phyloP scores from a whole-genome alignment of 2,113 vertebrate species.

The Hepsetus odoe region DNA sequence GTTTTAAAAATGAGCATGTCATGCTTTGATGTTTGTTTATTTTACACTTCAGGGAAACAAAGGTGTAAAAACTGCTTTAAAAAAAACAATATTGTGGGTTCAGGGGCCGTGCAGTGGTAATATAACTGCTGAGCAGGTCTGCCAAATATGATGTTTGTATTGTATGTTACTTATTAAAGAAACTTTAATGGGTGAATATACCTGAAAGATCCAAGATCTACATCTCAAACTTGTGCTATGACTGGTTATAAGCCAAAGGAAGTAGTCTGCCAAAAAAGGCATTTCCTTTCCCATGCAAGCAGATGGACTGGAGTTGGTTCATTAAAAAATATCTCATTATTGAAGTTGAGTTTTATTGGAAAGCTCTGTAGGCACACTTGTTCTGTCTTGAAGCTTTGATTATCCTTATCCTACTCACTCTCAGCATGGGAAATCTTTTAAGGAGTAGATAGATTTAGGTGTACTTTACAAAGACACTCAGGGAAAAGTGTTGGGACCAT shows the following conservation, averaged over 20 bases:
- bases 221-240: conserved; percentile 2
- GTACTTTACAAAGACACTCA: conserved; percentile 1
- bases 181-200: conserved; percentile 17
- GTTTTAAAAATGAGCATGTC: neutral
- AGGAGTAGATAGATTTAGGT: conserved; percentile 39
- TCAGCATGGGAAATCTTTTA: conserved; percentile 34
- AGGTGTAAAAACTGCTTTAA: neutral
- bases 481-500: conserved; percentile 49
- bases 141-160: conserved; percentile 45
- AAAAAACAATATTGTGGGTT: neutral
- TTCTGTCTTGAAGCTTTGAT: conserved; percentile 6
- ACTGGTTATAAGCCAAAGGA: neutral
- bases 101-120: conserved; percentile 21
- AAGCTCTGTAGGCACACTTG: conserved; percentile 11
- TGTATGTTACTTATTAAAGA: conserved; percentile 42
- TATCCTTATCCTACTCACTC: conserved; percentile 12
- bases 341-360: conserved; percentile 34
- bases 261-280: conserved; percentile 18
- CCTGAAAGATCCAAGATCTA: conserved; percentile 24
- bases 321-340: conserved; percentile 23
- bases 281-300: conserved; percentile 4
- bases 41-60: neutral
- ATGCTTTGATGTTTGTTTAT: neutral
- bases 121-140: conserved; percentile 32
- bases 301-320: conserved; percentile 7